A percentile compares a stretch with the other conserved stretches of the same genome.
These are phyloP conservation scores for Hoplias malabaricus DNA, from an alignment of 2,113 vertebrate species.

Conservation along the genomic window DNA sequence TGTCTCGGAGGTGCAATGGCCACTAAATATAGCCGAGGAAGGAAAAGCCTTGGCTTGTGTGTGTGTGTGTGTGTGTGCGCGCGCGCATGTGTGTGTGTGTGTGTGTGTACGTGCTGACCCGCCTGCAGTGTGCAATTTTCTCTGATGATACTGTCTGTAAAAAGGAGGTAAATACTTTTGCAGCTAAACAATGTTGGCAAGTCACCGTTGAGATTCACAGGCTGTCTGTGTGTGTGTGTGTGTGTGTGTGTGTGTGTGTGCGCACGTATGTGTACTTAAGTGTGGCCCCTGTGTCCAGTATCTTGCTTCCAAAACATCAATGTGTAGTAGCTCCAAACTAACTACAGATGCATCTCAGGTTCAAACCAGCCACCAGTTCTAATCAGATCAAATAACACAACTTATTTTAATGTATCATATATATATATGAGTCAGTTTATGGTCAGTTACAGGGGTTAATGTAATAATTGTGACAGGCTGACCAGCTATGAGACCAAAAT, in stretches of 20 bases:
- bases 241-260: conserved; percentile 1
- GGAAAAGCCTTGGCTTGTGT: conserved; percentile 39
- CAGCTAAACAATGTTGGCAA: conserved; percentile 52
- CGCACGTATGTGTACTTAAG: neutral
- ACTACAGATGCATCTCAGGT: no score
- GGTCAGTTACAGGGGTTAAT: no score
- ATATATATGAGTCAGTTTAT: no score
- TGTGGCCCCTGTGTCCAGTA: neutral
- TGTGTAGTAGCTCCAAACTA: no score
- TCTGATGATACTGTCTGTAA: conserved; percentile 50
- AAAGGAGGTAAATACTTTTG: conserved; percentile 37
- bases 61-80: conserved; percentile 3
- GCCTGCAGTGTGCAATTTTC: conserved; percentile 32
- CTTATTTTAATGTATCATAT: no score
- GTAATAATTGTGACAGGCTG: no score
- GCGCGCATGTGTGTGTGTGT: conserved; percentile 20
- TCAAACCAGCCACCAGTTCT: no score
- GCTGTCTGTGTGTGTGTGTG: neutral
- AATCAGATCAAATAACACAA: no score
- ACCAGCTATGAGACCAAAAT: neutral
- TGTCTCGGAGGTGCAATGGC: conserved; percentile 37
- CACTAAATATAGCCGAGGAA: conserved; percentile 53
- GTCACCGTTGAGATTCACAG: conserved; percentile 14
- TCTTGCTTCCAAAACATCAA: no score
- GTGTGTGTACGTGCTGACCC: conserved; percentile 24